Percentiles rank a stretch among this genome's conserved stretches.
These are phyloP conservation scores for Yasuhikotakia modesta DNA, from an alignment of 2,797 vertebrate species.

Conservation along the genomic window DNA sequence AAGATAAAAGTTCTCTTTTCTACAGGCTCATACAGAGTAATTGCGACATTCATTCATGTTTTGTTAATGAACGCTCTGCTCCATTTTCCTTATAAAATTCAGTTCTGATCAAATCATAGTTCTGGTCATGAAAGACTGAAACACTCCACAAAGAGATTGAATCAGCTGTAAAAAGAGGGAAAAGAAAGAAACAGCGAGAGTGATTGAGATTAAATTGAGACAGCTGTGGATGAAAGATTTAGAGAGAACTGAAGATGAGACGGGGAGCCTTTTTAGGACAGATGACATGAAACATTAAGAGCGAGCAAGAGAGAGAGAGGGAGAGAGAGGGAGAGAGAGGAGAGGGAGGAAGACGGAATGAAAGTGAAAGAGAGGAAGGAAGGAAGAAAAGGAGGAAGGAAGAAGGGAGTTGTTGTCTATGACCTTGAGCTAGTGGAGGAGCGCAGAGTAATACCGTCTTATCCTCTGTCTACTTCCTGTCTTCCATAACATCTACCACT, in stretches of 20 bases:
- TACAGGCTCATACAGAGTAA: neutral
- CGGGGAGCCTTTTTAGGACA: neutral
- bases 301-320: neutral
- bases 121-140: neutral
- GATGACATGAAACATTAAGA: constrained; percentile 9
- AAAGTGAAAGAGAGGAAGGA: neutral
- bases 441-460: neutral
- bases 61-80: neutral
- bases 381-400: constrained; percentile 31
- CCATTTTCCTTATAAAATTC: neutral
- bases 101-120: constrained; percentile 1
- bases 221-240: constrained; percentile 42
- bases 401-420: constrained; percentile 46
- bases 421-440: constrained; percentile 71
- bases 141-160: neutral
- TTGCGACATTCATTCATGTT: neutral
- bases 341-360: constrained; percentile 17
- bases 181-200: constrained; percentile 26
- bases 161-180: neutral
- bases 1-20: neutral
- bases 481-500: neutral
- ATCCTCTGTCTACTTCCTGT: constrained; percentile 11
- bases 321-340: constrained; percentile 16
- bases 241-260: constrained; percentile 22
- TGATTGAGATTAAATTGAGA: constrained; percentile 37